A percentile compares a stretch with the other conserved stretches of the same genome.
These are phyloP conservation scores for Chlorops oryzae DNA, from an alignment of 1,140 invertebrate genomes.

Conservation along the genomic window DNA sequence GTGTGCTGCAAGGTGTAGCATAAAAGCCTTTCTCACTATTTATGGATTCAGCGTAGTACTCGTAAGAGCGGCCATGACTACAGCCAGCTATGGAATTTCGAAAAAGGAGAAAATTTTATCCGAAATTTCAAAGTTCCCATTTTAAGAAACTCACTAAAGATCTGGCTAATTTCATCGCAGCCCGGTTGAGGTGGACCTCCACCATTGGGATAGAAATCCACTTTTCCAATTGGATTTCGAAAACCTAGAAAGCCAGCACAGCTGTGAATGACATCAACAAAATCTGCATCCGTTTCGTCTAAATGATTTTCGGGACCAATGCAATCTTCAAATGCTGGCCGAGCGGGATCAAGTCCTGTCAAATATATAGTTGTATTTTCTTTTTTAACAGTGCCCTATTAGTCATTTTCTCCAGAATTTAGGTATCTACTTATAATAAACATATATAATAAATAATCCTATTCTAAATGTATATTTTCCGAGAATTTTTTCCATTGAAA, in stretches of 20 bases:
- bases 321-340: slow-evolving; percentile 62
- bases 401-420: no score
- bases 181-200: slow-evolving; percentile 67
- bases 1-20: slow-evolving; percentile 55
- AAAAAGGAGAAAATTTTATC: not conserved
- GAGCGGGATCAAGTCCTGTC: slow-evolving; percentile 65
- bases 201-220: slow-evolving; percentile 79
- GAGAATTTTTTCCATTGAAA: no score
- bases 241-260: slow-evolving; percentile 60
- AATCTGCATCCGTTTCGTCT: slow-evolving; percentile 61
- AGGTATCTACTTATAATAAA: slow-evolving; percentile 7
- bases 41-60: slow-evolving; percentile 66
- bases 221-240: slow-evolving; percentile 58
- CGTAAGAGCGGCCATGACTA: slow-evolving; percentile 63
- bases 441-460: no score
- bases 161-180: slow-evolving; percentile 55
- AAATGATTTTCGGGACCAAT: slow-evolving; percentile 53
- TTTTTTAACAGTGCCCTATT: slow-evolving; percentile 55
- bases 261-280: slow-evolving; percentile 75
- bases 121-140: not conserved
- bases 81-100: slow-evolving; percentile 57
- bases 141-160: slow-evolving; percentile 48
- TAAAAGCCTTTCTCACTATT: slow-evolving; percentile 53
- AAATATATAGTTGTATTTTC: no score
- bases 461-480: no score